phyloP scores from a whole-genome alignment of 2,113 vertebrate genomes.

The Spea multiplicata region DNA sequence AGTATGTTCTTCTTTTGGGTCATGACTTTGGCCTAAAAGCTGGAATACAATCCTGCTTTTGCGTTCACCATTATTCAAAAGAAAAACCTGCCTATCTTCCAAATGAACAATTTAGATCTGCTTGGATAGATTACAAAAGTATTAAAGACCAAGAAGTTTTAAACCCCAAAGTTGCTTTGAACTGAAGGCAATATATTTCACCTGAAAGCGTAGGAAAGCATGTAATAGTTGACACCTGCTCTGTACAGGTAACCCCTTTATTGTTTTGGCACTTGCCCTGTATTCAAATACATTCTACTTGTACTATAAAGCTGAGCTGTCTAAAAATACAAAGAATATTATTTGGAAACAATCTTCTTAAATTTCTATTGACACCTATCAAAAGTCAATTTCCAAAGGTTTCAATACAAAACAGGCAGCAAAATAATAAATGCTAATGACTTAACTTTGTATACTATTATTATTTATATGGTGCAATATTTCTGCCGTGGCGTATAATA shows the following conservation, averaged over 20 bases:
- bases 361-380: not conserved
- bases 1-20: not conserved
- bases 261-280: constrained; percentile 17
- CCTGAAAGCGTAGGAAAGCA: constrained; percentile 14
- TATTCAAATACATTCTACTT: constrained; percentile 21
- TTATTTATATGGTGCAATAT: no score
- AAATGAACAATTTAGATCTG: constrained; percentile 37
- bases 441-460: no score
- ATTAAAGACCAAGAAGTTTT: not conserved
- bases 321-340: constrained; percentile 21
- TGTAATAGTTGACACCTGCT: constrained; percentile 35
- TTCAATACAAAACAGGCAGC: no score
- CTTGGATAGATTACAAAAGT: constrained; percentile 31
- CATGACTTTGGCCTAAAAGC: constrained; percentile 11
- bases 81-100: constrained; percentile 35
- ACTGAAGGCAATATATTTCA: constrained; percentile 31
- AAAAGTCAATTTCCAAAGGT: no score
- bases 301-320: constrained; percentile 20
- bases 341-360: constrained; percentile 25
- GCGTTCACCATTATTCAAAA: constrained; percentile 10
- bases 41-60: constrained; percentile 17
- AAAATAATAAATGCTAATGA: no score
- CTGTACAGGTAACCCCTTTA: constrained; percentile 4
- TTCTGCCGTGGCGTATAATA: no score
- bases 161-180: constrained; percentile 17